Percentiles rank a stretch among this genome's conserved stretches.
Conservation (phyloP, 2,888 invertebrate species). For the Zygaena filipendulae region DNA sequence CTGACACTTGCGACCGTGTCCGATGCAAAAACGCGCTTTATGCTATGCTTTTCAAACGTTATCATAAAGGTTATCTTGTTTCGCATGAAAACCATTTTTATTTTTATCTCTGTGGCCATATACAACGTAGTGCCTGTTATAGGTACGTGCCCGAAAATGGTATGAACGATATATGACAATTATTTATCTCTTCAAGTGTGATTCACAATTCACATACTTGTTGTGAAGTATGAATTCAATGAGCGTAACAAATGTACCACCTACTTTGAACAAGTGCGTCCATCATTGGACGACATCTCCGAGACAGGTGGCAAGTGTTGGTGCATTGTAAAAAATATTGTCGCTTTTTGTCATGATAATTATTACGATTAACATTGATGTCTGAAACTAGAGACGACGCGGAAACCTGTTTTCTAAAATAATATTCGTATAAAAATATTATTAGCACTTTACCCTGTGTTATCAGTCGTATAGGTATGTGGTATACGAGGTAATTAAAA, state of each 20-base stretch:
- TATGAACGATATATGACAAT: slow-evolving; percentile 19
- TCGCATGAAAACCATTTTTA: slow-evolving; percentile 5
- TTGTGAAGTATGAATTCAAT: slow-evolving; percentile 28
- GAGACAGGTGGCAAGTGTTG: slow-evolving; percentile 23
- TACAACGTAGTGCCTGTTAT: too few relatives aligned
- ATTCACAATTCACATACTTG: slow-evolving; percentile 20
- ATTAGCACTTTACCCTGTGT: too few relatives aligned
- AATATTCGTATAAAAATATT: too few relatives aligned
- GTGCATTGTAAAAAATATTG: too few relatives aligned
- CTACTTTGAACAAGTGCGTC: slow-evolving; percentile 45
- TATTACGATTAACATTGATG: slow-evolving; percentile 29
- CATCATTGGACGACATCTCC: slow-evolving; percentile 31
- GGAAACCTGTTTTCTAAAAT: too few relatives aligned
- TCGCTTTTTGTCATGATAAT: slow-evolving; percentile 42
- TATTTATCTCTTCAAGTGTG: slow-evolving; percentile 24
- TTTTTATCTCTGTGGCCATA: slow-evolving; percentile 12
- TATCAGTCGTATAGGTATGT: too few relatives aligned
- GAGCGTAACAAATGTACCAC: slow-evolving; percentile 36
- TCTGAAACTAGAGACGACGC: too few relatives aligned
- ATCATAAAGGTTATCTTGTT: slow-evolving; percentile 32
- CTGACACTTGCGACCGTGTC: slow-evolving; percentile 6
- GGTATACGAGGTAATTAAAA: too few relatives aligned
- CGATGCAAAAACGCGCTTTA: slow-evolving; percentile 6
- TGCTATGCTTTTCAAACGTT: slow-evolving; percentile 17
- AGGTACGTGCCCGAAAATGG: too few relatives aligned